Evolutionary conservation across 2,113 vertebrate genomes (phyloP).

Genomic region (Neogobius melanostomus): DNA sequence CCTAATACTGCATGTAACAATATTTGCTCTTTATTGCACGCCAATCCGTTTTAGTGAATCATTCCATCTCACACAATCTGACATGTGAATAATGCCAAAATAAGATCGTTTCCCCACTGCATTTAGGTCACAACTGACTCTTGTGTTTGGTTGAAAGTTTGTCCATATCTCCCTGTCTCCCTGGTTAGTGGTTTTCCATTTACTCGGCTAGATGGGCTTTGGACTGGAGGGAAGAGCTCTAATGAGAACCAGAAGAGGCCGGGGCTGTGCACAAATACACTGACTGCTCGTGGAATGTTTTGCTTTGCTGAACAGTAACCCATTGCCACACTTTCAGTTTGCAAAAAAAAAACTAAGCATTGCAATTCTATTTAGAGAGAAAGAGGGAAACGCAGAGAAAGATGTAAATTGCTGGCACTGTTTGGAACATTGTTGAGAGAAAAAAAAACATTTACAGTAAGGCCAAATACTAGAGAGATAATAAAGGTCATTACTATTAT

Average conservation of each 20-base stretch:
- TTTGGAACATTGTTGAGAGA: neutral
- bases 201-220: constrained; percentile 15
- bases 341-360: neutral
- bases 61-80: neutral
- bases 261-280: constrained; percentile 27
- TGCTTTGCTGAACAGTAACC: constrained; percentile 36
- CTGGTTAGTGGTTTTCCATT: neutral
- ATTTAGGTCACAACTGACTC: neutral
- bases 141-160: neutral
- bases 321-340: neutral
- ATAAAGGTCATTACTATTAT: no score
- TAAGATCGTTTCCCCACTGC: neutral
- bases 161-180: neutral
- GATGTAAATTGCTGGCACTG: neutral
- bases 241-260: constrained; percentile 61
- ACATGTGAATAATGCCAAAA: neutral
- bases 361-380: neutral
- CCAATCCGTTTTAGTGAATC: neutral
- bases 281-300: constrained; percentile 53
- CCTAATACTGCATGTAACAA: neutral
- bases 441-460: neutral
- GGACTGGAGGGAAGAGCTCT: constrained; percentile 16
- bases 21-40: neutral
- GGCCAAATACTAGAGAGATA: no score
- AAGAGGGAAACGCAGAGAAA: neutral